These are phyloP conservation scores for Hydraecia micacea DNA, from an alignment of 2,888 invertebrate genomes.

Conservation along the genomic window DNA sequence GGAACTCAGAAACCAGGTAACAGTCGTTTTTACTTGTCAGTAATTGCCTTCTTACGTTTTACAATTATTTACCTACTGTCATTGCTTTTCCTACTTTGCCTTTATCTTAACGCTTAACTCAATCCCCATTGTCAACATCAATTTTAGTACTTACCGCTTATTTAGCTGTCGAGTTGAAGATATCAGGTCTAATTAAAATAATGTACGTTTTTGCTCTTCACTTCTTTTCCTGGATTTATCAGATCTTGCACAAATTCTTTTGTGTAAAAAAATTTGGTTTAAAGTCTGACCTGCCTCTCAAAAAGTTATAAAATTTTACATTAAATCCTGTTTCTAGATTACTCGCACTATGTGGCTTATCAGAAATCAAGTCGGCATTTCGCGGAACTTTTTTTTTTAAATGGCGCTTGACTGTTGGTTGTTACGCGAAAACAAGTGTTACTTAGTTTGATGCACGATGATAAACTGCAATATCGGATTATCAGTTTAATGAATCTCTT, in stretches of 20 bases:
- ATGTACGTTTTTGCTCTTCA: not conserved
- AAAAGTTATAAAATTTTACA: slow-evolving; percentile 15
- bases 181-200: not conserved
- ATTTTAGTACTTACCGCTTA: not conserved
- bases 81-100: slow-evolving; percentile 7
- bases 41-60: not conserved
- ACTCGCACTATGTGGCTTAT: slow-evolving; percentile 53
- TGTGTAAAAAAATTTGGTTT: not conserved
- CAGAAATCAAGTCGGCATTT: slow-evolving; percentile 60
- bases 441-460: slow-evolving; percentile 55
- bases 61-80: not conserved
- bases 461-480: slow-evolving; percentile 65
- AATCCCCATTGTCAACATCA: not conserved
- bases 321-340: slow-evolving; percentile 57
- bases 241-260: not conserved
- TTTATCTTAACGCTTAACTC: not conserved
- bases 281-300: not conserved
- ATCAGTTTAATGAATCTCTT: slow-evolving; percentile 58
- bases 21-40: not conserved
- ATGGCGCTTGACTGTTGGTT: slow-evolving; percentile 47
- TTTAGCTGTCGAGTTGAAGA: not conserved
- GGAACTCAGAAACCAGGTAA: not conserved
- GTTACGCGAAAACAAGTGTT: slow-evolving; percentile 62
- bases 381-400: slow-evolving; percentile 51
- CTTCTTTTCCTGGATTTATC: not conserved